Evolutionary conservation across 2,113 vertebrate genomes (phyloP), one percentile per base, ranked within the genome.

Genomic region (Erythrolamprus reginae): DNA sequence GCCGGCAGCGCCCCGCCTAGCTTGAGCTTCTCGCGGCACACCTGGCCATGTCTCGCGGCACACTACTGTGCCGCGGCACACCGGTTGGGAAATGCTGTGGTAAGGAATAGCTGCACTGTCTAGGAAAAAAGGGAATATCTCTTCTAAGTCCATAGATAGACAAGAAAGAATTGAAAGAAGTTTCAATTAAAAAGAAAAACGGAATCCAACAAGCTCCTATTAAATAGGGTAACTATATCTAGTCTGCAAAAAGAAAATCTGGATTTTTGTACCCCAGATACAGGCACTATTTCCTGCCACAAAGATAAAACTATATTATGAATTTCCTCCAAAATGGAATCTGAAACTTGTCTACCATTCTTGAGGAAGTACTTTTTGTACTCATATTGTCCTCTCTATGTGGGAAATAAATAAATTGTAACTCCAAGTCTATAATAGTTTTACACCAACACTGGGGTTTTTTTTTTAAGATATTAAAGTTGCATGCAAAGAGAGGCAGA

Each of bases 401-500:
- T 33, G 38, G 45, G 28, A 38, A 33, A 52, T 52, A 13, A 38
- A 28, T 2, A 13, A 50, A 84, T 21, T 48, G 42, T 19, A 50
- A 10, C 10, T 13, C 61, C 52, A 55, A 55, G 82, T 88, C 26
- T 84, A 9, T 15, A 3, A 61, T 21, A 33, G 1, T 55, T 83
- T 1, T 0, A 0, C 50, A 82, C 50, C 55, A 82, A 12, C 10
- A 45, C 3, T 24, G 15, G 28, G 13, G 1, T 1, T 38, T 87
- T 0, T 0, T 0, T 91, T 52, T n/a, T n/a, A n/a, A 3, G 0
- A 23, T 56, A 38, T 84, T 52, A 84, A 56, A n/a, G 50, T 77
- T 0, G 6, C 91, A 90, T 93, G 94, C 94, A 83, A 9, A 87
- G 8, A 84, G 88, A 91, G 4, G 89, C 47, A 45, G 3, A 93